Percentiles rank a stretch among this genome's conserved stretches.
phyloP scores from a whole-genome alignment of 2,797 vertebrate species.

The Centropyge bicolor region DNA sequence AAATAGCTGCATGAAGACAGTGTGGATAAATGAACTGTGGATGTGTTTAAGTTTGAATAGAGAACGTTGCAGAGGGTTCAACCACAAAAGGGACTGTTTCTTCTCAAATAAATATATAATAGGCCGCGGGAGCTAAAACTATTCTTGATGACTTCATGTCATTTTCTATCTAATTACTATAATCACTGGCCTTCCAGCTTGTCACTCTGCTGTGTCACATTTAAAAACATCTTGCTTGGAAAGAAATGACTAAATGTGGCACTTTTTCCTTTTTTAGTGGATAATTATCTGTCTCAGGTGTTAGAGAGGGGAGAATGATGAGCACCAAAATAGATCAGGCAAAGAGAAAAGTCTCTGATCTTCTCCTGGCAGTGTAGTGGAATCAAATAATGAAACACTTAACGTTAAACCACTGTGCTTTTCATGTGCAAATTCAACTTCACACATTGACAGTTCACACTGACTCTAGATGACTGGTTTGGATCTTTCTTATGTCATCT shows the following conservation, averaged over 20 bases:
- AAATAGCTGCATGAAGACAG: conserved; percentile 63
- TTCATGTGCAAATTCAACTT: conserved; percentile 85
- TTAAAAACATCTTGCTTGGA: conserved; percentile 62
- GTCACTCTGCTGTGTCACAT: conserved; percentile 68
- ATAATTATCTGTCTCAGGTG: conserved; percentile 84
- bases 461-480: conserved; percentile 69
- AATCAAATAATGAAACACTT: conserved; percentile 83
- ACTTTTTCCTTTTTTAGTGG: conserved; percentile 69
- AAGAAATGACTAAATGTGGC: conserved; percentile 64
- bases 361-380: conserved; percentile 68
- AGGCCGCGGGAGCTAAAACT: not conserved
- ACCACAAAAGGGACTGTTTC: conserved; percentile 25
- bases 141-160: conserved; percentile 38
- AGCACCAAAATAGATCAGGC: conserved; percentile 85
- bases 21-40: conserved; percentile 59
- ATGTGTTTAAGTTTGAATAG: conserved; percentile 43
- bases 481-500: conserved; percentile 64
- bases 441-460: conserved; percentile 80
- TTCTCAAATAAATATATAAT: conserved; percentile 46
- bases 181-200: conserved; percentile 54
- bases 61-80: conserved; percentile 32
- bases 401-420: conserved; percentile 75
- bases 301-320: conserved; percentile 75
- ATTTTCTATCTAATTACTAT: conserved; percentile 62
- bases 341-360: conserved; percentile 79